Base-by-base conservation (phyloP, 2,888 invertebrate species). In the Agriopis leucophaearia region DNA sequence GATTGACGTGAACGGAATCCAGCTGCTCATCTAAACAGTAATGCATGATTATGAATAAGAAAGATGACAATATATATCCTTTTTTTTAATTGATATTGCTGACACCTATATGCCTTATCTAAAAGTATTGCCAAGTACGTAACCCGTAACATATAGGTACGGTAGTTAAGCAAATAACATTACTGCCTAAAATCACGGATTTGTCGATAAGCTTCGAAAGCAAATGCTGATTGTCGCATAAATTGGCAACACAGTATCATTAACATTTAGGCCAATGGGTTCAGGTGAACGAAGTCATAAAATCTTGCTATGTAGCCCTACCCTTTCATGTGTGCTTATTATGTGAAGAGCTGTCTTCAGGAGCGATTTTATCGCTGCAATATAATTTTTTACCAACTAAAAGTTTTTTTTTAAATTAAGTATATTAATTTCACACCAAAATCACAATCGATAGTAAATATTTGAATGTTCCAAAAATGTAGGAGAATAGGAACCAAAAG, bases 271-370 rank as follows among this genome's bases (percentile, higher is more conserved):
- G 57, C 40, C 55, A 52, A 61, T 38, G 58, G 66, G 35, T 35
- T 62, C 51, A 67, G 52, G 66, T 67, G 62, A 62, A 48, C 40
- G 61, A 13, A 52, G 27, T 62, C 66, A 47, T 67, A 58, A 67
- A 67, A 66, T 56, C 18, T 58, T 54, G 60, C 54, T 47, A 42
- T 52, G 60, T 51, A 35, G 52, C 52, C 51, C 44, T 18, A 62
- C 57, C 66, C 45, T 62, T 62, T 44, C 35, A 38, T 38, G 56
- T 10, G 50, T 55, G 47, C 40, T 40, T 50, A 16, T 57, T 36
- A 55, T 48, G 42, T 40, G 27, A 52, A 8, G 52, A 27, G 42
- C 12, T 45, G 35, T 51, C 10, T 50, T 13, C 42, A 18, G 18
- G 42, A 42, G 13, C 55, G 42, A 42, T 42, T 27, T 9, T 44